Percentiles rank a stretch among this genome's conserved stretches.
phyloP scores from a whole-genome alignment of 2,888 invertebrate genomes.

The Drosophila recens region DNA sequence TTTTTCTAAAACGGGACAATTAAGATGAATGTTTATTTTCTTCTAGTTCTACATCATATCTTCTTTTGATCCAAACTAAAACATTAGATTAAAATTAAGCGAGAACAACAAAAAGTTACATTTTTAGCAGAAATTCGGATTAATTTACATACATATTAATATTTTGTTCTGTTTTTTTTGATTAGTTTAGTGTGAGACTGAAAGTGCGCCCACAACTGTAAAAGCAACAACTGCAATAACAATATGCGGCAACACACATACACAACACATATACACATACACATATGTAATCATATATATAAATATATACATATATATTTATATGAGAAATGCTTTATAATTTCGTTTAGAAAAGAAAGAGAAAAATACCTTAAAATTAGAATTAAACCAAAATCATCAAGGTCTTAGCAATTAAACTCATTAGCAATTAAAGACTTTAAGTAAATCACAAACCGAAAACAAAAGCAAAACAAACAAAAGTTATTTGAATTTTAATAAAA shows the following conservation, averaged over 20 bases:
- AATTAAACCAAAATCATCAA: conserved; percentile 74
- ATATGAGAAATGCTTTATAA: conserved; percentile 71
- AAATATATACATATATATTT: conserved; percentile 22
- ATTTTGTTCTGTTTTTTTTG: conserved; percentile 39
- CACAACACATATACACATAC: conserved; percentile 19
- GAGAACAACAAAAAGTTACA: conserved; percentile 14
- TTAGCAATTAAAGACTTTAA: conserved; percentile 52
- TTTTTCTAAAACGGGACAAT: conserved; percentile 20
- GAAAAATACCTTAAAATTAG: conserved; percentile 69
- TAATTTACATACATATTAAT: conserved; percentile 9
- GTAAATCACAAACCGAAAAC: conserved; percentile 19
- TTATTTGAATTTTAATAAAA: conserved; percentile 60
- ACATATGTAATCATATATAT: conserved; percentile 18
- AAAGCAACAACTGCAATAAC: conserved; percentile 24
- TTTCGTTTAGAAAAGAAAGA: conserved; percentile 54
- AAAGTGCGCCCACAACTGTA: conserved; percentile 64
- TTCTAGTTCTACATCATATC: conserved; percentile 4
- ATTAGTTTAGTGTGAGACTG: conserved; percentile 74
- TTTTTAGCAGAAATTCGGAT: conserved; percentile 41
- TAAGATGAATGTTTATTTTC: conserved; percentile 22
- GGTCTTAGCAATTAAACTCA: conserved; percentile 72
- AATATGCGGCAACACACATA: conserved; percentile 33
- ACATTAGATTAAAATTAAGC: conserved; percentile 44
- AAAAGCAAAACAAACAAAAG: conserved; percentile 14
- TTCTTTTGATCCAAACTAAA: conserved; percentile 11